Evolutionary conservation across 1,140 invertebrate genomes (phyloP).

Genomic region (Carcinoscorpius rotundicauda): DNA sequence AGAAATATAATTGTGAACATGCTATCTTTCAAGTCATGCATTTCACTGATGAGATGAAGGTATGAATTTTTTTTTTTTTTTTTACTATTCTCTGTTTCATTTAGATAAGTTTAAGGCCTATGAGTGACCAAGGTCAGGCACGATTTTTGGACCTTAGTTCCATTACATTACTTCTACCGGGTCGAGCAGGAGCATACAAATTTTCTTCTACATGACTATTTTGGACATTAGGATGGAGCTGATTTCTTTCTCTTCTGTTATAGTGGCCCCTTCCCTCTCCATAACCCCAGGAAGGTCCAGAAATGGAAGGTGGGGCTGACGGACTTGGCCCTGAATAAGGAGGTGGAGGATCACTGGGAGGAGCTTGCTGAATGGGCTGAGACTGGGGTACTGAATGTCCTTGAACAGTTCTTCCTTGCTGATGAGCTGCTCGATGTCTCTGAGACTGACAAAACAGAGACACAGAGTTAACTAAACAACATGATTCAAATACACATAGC

Average conservation of each 20-base stretch:
- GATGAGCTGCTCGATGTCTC: too few species aligned
- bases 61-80: too few species aligned
- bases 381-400: too few species aligned
- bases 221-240: conserved; percentile 2
- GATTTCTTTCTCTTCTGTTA: conserved; percentile 35
- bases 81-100: too few species aligned
- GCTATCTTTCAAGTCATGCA: too few species aligned
- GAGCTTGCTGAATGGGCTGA: neutral
- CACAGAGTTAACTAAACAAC: too few species aligned
- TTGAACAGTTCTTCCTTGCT: too few species aligned
- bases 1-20: too few species aligned
- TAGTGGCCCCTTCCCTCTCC: conserved; percentile 53
- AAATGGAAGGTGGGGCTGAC: conserved; percentile 24
- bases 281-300: conserved; percentile 50
- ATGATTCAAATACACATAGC: too few species aligned
- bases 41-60: too few species aligned
- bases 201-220: conserved; percentile 10
- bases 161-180: conserved; percentile 12
- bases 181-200: conserved; percentile 7
- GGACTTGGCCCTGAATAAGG: conserved; percentile 26
- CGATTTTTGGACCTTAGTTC: conserved; percentile 15
- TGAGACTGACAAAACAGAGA: too few species aligned
- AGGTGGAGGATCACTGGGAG: conserved; percentile 24
- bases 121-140: conserved; percentile 12
- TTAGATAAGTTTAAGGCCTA: too few species aligned